phyloP scores from a whole-genome alignment of 2,113 vertebrate genomes.

The Varanus komodoensis region DNA sequence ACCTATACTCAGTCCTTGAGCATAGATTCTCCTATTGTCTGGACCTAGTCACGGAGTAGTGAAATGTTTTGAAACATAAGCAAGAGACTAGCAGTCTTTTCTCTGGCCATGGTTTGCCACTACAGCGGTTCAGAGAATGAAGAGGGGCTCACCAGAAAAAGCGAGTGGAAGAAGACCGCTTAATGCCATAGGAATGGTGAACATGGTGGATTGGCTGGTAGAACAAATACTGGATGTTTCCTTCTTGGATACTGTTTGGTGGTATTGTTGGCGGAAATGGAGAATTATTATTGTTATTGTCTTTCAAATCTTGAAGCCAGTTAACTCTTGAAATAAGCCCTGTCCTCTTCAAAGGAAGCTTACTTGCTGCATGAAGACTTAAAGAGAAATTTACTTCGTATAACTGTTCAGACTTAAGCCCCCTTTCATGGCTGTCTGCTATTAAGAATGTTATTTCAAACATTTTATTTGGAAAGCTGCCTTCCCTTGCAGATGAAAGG shows the following conservation, averaged over 20 bases:
- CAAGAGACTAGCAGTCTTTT: neutral
- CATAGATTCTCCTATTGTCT: too few relatives aligned
- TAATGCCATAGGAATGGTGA: neutral
- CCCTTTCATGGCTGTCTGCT: slow-evolving; percentile 42
- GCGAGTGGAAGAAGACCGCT: neutral
- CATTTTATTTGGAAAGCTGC: slow-evolving; percentile 65
- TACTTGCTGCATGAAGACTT: slow-evolving; percentile 37
- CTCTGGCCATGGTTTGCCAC: neutral
- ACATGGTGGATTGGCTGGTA: neutral
- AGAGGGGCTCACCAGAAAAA: neutral
- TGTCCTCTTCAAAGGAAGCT: slow-evolving; percentile 38
- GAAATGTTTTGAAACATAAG: neutral
- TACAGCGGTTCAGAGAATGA: neutral
- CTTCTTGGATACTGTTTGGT: neutral
- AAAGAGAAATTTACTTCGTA: slow-evolving; percentile 55
- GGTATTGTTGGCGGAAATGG: neutral
- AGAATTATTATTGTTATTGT: slow-evolving; percentile 31
- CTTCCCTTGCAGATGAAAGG: slow-evolving; percentile 74
- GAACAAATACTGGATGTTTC: neutral
- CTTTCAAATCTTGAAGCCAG: slow-evolving; percentile 11
- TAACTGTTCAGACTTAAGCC: slow-evolving; percentile 62
- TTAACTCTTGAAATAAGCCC: slow-evolving; percentile 34
- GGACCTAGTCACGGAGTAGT: neutral
- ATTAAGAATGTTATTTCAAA: slow-evolving; percentile 65
- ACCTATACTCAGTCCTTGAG: too few relatives aligned